Evolutionary conservation across 2,113 vertebrate species (phyloP).

Genomic region (Puma concolor): DNA sequence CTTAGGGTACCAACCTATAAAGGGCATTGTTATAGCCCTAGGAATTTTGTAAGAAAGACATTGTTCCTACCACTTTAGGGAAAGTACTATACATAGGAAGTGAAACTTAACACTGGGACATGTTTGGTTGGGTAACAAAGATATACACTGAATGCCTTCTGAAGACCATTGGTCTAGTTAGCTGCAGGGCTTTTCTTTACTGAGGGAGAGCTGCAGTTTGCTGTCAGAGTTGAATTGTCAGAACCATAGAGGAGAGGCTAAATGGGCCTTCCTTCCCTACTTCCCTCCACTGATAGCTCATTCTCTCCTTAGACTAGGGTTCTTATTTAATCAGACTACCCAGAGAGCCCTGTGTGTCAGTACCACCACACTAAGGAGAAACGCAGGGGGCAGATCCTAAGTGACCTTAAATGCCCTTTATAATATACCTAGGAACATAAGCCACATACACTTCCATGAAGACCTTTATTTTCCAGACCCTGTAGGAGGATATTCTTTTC

Average conservation of each 20-base stretch:
- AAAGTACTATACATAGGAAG: not conserved
- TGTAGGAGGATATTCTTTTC: not conserved
- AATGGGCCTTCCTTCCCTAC: not conserved
- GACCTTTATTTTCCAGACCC: not conserved
- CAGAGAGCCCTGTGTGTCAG: not conserved
- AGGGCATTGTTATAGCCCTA: not conserved
- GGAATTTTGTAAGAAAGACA: not conserved
- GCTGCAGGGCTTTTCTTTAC: not conserved
- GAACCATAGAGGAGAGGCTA: not conserved
- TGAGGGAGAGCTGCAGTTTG: not conserved
- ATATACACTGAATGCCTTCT: not conserved
- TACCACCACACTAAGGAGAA: not conserved
- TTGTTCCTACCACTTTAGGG: not conserved
- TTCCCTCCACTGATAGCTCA: not conserved
- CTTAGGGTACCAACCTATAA: not conserved
- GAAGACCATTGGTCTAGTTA: not conserved
- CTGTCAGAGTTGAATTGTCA: not conserved
- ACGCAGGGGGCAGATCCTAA: not conserved
- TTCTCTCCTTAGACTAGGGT: not conserved
- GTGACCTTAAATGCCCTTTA: not conserved
- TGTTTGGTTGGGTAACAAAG: not conserved
- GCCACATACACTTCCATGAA: constrained; percentile 40
- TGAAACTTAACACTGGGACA: not conserved
- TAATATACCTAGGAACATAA: not conserved
- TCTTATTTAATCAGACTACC: not conserved